A percentile compares a stretch with the other conserved stretches of the same genome.
phyloP scores from a whole-genome alignment of 2,888 invertebrate species.

The Gymnocheta viridis region DNA sequence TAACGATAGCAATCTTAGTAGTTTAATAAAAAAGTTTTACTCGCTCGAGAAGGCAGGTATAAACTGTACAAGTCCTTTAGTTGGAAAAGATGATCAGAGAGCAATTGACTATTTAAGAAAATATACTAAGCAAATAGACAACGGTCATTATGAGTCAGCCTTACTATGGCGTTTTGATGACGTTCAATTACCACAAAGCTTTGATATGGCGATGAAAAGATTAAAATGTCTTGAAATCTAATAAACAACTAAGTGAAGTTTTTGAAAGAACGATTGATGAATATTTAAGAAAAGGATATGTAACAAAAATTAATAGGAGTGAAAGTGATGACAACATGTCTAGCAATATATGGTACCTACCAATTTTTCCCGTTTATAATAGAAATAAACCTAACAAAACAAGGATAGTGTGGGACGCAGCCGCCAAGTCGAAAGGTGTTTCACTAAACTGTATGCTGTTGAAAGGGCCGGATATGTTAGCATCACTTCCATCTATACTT shows the following conservation, averaged over 20 bases:
- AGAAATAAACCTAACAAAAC: constrained; percentile 52
- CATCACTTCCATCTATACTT: constrained; percentile 59
- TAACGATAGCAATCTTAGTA: too few relatives aligned
- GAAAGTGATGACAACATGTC: not conserved
- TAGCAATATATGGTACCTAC: constrained; percentile 72
- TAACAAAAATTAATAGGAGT: constrained; percentile 1
- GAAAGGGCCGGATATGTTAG: constrained; percentile 55
- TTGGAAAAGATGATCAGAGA: constrained; percentile 37
- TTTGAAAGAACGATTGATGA: constrained; percentile 36
- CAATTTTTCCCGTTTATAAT: constrained; percentile 69
- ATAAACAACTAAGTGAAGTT: not conserved
- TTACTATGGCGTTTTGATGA: constrained; percentile 46
- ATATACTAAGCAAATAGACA: constrained; percentile 32
- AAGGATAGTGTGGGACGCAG: constrained; percentile 53
- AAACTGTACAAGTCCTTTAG: not conserved
- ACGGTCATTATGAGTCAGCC: too few relatives aligned
- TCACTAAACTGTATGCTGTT: constrained; percentile 59
- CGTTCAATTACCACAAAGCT: constrained; percentile 18
- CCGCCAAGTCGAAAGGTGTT: constrained; percentile 51
- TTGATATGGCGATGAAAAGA: constrained; percentile 40
- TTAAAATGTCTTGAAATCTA: constrained; percentile 26
- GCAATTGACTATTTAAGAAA: constrained; percentile 33
- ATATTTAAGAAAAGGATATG: constrained; percentile 25
- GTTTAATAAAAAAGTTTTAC: constrained; percentile 13
- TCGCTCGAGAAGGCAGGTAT: constrained; percentile 14